Conservation (phyloP, 1,140 invertebrate genomes). For the Drosophila arizonae region DNA sequence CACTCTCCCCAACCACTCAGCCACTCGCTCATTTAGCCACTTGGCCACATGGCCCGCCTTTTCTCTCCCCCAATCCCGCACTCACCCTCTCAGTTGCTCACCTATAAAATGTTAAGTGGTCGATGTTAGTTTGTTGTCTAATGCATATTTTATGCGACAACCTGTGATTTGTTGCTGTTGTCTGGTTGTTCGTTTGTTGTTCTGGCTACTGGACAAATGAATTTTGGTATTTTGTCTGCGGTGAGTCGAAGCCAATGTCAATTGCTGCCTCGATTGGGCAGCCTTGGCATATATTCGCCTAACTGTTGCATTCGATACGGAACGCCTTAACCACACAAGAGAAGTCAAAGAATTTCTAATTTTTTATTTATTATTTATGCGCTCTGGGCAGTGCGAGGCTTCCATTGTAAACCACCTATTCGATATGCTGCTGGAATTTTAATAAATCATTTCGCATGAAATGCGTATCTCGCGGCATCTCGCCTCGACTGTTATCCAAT, state of each 20-base stretch:
- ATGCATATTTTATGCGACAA: conserved; percentile 68
- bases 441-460: conserved; percentile 76
- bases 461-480: conserved; percentile 51
- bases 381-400: conserved; percentile 32
- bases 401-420: background rate
- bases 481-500: conserved; percentile 58
- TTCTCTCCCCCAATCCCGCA: conserved; percentile 13
- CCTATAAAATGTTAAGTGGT: conserved; percentile 41
- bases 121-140: conserved; percentile 38
- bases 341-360: conserved; percentile 55
- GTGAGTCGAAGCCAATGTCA: conserved; percentile 43
- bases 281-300: conserved; percentile 52
- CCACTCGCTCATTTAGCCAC: background rate
- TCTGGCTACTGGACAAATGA: conserved; percentile 45
- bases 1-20: background rate
- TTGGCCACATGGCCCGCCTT: background rate
- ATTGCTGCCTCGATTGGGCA: conserved; percentile 27
- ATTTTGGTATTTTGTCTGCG: conserved; percentile 47
- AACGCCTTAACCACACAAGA: conserved; percentile 25
- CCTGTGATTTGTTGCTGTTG: conserved; percentile 61
- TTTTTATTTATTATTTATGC: conserved; percentile 67
- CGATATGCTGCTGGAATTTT: conserved; percentile 61
- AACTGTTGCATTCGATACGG: conserved; percentile 63
- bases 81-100: conserved; percentile 6
- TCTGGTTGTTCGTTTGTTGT: conserved; percentile 38